Conservation (phyloP, 1,140 invertebrate genomes). For the Antheraea mylitta region DNA sequence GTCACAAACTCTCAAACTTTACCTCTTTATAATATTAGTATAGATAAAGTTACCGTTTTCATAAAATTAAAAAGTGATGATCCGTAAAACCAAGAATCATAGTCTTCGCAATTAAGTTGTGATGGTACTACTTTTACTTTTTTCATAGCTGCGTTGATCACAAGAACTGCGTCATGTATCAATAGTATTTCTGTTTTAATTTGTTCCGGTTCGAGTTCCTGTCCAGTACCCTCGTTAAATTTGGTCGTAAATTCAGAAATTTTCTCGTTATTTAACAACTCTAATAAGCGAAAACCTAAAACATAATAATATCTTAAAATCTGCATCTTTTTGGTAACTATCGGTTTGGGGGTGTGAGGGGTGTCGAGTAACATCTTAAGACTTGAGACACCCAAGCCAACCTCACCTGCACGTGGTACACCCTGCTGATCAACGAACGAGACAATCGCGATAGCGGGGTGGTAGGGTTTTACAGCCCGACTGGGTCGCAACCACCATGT, state of each 20-base stretch:
- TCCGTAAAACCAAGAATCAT: slow-evolving; percentile 54
- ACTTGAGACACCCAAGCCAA: too few relatives aligned
- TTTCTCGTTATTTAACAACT: slow-evolving; percentile 37
- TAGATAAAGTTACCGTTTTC: slow-evolving; percentile 48
- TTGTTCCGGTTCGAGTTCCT: slow-evolving; percentile 33
- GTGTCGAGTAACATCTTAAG: too few relatives aligned
- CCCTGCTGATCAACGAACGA: too few relatives aligned
- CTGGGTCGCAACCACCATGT: too few relatives aligned
- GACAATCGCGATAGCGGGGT: too few relatives aligned
- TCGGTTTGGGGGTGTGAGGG: too few relatives aligned
- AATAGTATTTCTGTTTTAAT: slow-evolving; percentile 52
- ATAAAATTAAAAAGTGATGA: slow-evolving; percentile 64
- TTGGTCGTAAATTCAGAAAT: slow-evolving; percentile 41
- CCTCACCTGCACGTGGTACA: too few relatives aligned
- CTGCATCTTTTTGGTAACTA: too few relatives aligned
- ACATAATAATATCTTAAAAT: slow-evolving; percentile 1
- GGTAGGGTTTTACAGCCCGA: too few relatives aligned
- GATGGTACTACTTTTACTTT: slow-evolving; percentile 37
- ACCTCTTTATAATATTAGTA: too few relatives aligned
- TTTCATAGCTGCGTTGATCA: slow-evolving; percentile 44
- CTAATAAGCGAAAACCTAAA: slow-evolving; percentile 54
- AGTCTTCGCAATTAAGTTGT: slow-evolving; percentile 43
- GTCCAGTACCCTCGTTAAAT: slow-evolving; percentile 42
- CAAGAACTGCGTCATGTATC: slow-evolving; percentile 56
- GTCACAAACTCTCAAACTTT: too few relatives aligned